A percentile compares a stretch with the other conserved stretches of the same genome.
These are phyloP conservation scores for Sebastes miniatus DNA, from an alignment of 2,797 vertebrate genomes.

Conservation along the genomic window DNA sequence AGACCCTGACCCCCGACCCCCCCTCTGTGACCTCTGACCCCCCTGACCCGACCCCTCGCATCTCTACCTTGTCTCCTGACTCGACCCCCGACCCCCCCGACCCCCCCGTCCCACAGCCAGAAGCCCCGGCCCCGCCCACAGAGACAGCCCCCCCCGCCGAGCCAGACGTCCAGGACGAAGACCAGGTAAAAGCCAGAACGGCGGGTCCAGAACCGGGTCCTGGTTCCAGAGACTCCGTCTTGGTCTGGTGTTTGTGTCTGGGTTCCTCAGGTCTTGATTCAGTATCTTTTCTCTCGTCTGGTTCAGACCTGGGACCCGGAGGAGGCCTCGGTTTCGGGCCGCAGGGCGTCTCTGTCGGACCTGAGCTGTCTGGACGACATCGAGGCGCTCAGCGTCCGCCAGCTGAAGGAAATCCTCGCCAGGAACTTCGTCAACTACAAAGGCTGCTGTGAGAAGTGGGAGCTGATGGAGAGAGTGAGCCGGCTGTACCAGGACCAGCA, in stretches of 20 bases:
- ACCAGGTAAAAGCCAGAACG: slow-evolving; percentile 76
- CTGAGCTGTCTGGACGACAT: slow-evolving; percentile 86
- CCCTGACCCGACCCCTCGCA: neutral
- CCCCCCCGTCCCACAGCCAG: slow-evolving; percentile 27
- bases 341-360: slow-evolving; percentile 91
- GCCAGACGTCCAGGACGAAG: slow-evolving; percentile 68
- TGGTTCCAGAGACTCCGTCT: neutral
- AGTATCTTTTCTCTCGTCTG: neutral
- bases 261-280: neutral
- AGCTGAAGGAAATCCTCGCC: slow-evolving; percentile 95
- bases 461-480: slow-evolving; percentile 93
- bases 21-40: neutral
- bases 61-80: neutral
- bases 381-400: slow-evolving; percentile 88
- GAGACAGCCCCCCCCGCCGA: neutral
- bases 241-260: neutral
- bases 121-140: slow-evolving; percentile 12
- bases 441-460: slow-evolving; percentile 99
- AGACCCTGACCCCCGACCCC: slow-evolving; percentile 5
- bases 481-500: slow-evolving; percentile 91
- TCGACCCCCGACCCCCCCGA: rapidly evolving
- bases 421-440: slow-evolving; percentile 97
- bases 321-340: slow-evolving; percentile 82
- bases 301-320: slow-evolving; percentile 86
- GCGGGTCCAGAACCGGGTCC: too few relatives aligned